Conservation (phyloP, 2,888 invertebrate species). For the Villa cingulata region DNA sequence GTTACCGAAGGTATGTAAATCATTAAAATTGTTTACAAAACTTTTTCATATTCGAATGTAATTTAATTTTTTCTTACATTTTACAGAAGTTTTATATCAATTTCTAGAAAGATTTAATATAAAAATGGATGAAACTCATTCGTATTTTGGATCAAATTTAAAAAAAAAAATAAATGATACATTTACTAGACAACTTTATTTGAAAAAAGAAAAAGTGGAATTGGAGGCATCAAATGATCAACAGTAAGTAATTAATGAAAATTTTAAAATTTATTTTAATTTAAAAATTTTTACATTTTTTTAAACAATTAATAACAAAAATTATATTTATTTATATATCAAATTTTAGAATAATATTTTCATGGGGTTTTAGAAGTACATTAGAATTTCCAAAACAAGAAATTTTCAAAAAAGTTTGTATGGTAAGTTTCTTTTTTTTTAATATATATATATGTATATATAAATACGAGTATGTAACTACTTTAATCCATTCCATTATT, state of each 20-base stretch:
- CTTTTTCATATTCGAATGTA: no score
- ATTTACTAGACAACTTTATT: slow-evolving; percentile 23
- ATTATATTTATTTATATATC: no score
- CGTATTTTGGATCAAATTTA: slow-evolving; percentile 19
- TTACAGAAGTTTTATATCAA: slow-evolving; percentile 17
- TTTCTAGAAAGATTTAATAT: slow-evolving; percentile 21
- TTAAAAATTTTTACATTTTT: not conserved
- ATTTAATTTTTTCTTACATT: not conserved
- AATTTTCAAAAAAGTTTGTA: slow-evolving; percentile 18
- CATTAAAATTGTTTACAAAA: no score
- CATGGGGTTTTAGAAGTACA: slow-evolving; percentile 21
- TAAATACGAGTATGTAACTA: no score
- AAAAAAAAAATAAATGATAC: slow-evolving; percentile 23
- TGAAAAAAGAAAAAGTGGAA: slow-evolving; percentile 19
- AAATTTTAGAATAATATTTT: slow-evolving; percentile 18
- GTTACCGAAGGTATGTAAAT: no score
- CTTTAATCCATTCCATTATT: no score
- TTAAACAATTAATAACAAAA: no score
- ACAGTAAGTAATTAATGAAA: slow-evolving; percentile 13
- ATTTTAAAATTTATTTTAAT: not conserved
- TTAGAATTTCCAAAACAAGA: slow-evolving; percentile 20
- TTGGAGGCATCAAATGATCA: slow-evolving; percentile 15
- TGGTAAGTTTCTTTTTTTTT: slow-evolving; percentile 12
- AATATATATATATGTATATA: no score
- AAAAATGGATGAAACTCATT: slow-evolving; percentile 17